Evolutionary conservation across 1,140 invertebrate genomes (phyloP), one percentile per base, ranked within the genome.

Genomic region (Myzus persicae): DNA sequence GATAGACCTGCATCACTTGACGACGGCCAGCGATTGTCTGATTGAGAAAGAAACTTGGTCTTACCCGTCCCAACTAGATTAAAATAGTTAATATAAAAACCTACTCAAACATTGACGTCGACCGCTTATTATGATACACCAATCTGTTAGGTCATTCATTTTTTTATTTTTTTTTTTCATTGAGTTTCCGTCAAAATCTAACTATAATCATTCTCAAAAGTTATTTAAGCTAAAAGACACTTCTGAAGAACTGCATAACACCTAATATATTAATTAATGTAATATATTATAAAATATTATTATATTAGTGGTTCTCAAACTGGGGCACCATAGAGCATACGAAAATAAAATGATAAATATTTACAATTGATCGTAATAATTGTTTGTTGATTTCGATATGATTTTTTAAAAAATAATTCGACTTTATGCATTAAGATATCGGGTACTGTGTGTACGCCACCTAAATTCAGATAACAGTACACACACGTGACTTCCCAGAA

Each of bases 31-130:
- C 14, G 59, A n/a, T 76, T 76, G 31, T n/a, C 31, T 76, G 14
- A 76, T n/a, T 76, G n/a, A 76, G n/a, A 76, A 67, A 76, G 11
- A 76, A 76, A 76, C 59, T 76, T n/a, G 59, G 59, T 76, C n/a
- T 76, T n/a, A 76, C 59, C 59, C 59, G n/a, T 18, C n/a, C n/a
- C 59, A n/a, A 14, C 59, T n/a, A 14, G 31, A 67, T 67, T 67
- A 67, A 67, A 67, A 76, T 76, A 76, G 59, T 76, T 76, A 18
- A n/a, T 18, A 76, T n/a, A 76, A 67, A 36, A 76, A 31, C 31
- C 59, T 67, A 31, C 59, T 67, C 31, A 11, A 31, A 67, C 9
- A 76, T n/a, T n/a, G 14, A 76, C 31, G 14, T 76, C 14, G n/a
- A 18, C 31, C 31, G 31, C 59, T 18, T 18, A 48, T 11, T 48